These are phyloP conservation scores for Drosophila asahinai DNA, from an alignment of 1,140 invertebrate species.

Conservation along the genomic window DNA sequence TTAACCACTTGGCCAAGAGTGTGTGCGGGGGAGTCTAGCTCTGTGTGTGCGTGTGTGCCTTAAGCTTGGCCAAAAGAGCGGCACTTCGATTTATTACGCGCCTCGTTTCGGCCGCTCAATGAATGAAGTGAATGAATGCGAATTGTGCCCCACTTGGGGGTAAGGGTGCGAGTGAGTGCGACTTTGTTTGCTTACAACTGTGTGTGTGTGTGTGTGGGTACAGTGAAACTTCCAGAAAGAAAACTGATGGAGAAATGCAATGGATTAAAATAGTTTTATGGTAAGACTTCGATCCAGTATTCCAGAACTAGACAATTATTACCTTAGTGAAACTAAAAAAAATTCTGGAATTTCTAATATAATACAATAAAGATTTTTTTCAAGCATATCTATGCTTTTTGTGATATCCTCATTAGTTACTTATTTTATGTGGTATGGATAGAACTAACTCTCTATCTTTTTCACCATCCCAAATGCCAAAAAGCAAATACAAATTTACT, in stretches of 20 bases:
- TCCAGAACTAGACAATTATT: no score
- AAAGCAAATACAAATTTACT: no score
- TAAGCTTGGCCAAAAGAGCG: constrained; percentile 45
- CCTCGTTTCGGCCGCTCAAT: constrained; percentile 31
- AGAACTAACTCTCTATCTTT: no score
- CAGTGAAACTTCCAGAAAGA: constrained; percentile 7
- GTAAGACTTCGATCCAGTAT: no score
- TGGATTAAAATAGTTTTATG: no score
- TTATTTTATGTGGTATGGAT: no score
- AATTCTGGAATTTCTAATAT: no score
- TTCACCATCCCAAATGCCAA: no score
- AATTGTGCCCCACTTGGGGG: constrained; percentile 12
- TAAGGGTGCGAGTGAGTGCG: constrained; percentile 7
- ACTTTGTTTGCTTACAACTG: background rate
- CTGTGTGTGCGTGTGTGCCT: constrained; percentile 33
- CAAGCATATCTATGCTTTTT: no score
- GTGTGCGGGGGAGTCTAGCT: constrained; percentile 13
- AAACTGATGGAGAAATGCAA: background rate
- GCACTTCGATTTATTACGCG: constrained; percentile 63
- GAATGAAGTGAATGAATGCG: constrained; percentile 59
- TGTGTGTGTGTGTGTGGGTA: background rate
- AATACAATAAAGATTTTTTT: no score
- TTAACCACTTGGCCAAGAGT: constrained; percentile 34
- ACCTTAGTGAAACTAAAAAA: no score
- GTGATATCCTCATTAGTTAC: no score